Evolutionary conservation across 2,888 invertebrate species (phyloP).

Genomic region (Athetis lepigone): DNA sequence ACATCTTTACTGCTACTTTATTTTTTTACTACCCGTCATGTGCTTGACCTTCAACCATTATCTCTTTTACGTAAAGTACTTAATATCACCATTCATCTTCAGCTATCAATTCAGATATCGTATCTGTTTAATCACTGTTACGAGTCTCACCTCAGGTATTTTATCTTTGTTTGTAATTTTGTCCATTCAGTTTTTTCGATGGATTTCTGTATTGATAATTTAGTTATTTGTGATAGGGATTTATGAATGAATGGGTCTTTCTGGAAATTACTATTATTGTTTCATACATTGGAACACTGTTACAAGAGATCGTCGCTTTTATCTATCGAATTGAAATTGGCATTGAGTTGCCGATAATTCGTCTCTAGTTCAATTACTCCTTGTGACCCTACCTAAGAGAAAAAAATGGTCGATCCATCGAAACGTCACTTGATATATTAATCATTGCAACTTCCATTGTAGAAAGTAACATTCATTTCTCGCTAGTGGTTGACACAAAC

Average conservation of each 20-base stretch:
- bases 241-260: slow-evolving; percentile 26
- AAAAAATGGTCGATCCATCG: slow-evolving; percentile 5
- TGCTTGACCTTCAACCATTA: slow-evolving; percentile 41
- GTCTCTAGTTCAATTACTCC: slow-evolving; percentile 1
- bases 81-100: slow-evolving; percentile 53
- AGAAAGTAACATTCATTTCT: slow-evolving; percentile 7
- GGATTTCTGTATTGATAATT: slow-evolving; percentile 31
- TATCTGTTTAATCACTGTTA: slow-evolving; percentile 51
- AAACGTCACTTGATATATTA: slow-evolving; percentile 10
- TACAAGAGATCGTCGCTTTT: too few species aligned
- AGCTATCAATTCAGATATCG: slow-evolving; percentile 44
- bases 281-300: too few species aligned
- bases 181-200: slow-evolving; percentile 29
- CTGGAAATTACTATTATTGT: slow-evolving; percentile 12
- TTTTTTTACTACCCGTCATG: not conserved
- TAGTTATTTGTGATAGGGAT: slow-evolving; percentile 29
- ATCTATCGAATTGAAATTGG: not conserved
- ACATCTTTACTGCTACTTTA: not conserved
- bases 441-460: slow-evolving; percentile 15
- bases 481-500: not conserved
- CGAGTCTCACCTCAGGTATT: slow-evolving; percentile 36
- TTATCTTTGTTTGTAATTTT: slow-evolving; percentile 44
- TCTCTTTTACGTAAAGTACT: slow-evolving; percentile 37
- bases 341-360: not conserved
- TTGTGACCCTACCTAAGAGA: slow-evolving; percentile 5